These are phyloP conservation scores for Oxygymnocypris stewartii DNA, from an alignment of 2,113 vertebrate species.

Conservation along the genomic window DNA sequence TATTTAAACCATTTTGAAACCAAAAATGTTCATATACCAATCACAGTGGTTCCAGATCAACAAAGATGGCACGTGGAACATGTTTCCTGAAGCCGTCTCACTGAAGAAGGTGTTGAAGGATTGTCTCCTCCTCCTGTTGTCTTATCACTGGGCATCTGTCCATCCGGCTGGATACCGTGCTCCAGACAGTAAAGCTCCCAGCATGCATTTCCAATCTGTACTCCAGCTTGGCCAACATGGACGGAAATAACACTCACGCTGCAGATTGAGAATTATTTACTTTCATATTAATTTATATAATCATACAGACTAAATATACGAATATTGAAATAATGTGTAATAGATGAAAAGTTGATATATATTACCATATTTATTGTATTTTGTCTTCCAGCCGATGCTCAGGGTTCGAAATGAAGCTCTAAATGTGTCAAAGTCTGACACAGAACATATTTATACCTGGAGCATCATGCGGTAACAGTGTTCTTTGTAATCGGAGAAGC, in stretches of 20 bases:
- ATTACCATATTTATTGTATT: slow-evolving; percentile 68
- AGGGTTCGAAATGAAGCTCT: slow-evolving; percentile 65
- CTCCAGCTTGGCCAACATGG: slow-evolving; percentile 89
- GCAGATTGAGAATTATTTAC: slow-evolving; percentile 49
- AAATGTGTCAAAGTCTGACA: slow-evolving; percentile 54
- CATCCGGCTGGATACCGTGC: slow-evolving; percentile 88
- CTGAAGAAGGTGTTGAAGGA: slow-evolving; percentile 92
- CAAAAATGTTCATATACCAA: slow-evolving; percentile 69
- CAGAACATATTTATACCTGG: slow-evolving; percentile 42
- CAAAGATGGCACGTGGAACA: slow-evolving; percentile 79
- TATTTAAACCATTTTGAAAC: neutral
- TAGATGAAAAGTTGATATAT: neutral
- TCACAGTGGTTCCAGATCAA: slow-evolving; percentile 88
- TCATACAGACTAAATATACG: neutral
- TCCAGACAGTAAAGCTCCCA: slow-evolving; percentile 91
- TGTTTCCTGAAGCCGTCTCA: slow-evolving; percentile 84
- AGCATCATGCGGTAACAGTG: neutral
- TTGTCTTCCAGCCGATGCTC: slow-evolving; percentile 61
- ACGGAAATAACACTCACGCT: slow-evolving; percentile 90
- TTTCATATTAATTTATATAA: neutral
- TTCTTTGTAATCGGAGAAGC: slow-evolving; percentile 46
- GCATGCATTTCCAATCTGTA: slow-evolving; percentile 90
- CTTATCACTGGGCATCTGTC: slow-evolving; percentile 84
- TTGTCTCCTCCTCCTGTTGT: slow-evolving; percentile 78
- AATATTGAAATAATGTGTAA: neutral